Percentiles rank a stretch among this genome's conserved stretches.
These are phyloP conservation scores for Triplophysa yarkandensis DNA, from an alignment of 2,797 vertebrate genomes.

Conservation along the genomic window DNA sequence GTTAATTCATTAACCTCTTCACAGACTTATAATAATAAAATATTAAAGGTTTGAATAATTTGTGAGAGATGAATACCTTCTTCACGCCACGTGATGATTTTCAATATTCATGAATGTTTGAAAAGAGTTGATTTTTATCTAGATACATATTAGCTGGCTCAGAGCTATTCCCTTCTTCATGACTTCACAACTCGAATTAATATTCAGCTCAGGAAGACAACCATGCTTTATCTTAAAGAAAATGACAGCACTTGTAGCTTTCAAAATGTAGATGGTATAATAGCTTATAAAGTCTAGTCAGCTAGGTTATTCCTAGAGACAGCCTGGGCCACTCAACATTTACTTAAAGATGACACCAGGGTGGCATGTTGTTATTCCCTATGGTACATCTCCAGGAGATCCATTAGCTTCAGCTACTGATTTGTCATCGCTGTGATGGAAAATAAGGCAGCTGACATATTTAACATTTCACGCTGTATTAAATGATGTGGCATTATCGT, in stretches of 20 bases:
- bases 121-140: slow-evolving; percentile 10
- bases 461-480: too few species aligned
- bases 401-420: background rate
- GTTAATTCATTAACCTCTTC: too few species aligned
- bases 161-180: slow-evolving; percentile 1
- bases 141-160: background rate
- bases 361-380: background rate
- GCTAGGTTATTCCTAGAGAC: too few species aligned
- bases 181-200: slow-evolving; percentile 31
- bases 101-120: background rate
- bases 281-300: background rate
- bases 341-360: background rate
- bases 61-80: slow-evolving; percentile 1
- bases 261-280: slow-evolving; percentile 8
- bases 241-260: slow-evolving; percentile 5
- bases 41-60: background rate
- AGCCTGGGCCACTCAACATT: background rate
- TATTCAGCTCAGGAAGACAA: slow-evolving; percentile 8
- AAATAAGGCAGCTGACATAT: too few species aligned
- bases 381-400: background rate
- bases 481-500: too few species aligned
- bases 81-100: background rate
- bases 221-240: background rate
- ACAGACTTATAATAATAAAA: background rate
- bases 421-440: too few species aligned